Evolutionary conservation across 37 sponge, comb jelly and placozoan genomes (phyloP).

Genomic region (Lycopodina hypogea): DNA sequence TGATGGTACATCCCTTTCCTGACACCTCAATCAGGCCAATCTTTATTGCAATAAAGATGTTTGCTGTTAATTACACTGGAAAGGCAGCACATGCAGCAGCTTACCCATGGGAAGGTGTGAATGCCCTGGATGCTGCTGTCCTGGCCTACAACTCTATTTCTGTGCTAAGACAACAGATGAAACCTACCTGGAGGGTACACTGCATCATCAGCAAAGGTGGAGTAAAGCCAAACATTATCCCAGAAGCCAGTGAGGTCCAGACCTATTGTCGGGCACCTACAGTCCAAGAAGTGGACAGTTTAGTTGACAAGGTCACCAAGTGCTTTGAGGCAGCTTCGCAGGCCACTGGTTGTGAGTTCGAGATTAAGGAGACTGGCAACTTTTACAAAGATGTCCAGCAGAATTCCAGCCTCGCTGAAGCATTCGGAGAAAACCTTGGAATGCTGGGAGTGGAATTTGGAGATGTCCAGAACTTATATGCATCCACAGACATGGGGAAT

Average conservation of each 20-base stretch:
- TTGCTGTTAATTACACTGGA: conserved; percentile 52
- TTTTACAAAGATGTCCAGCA: conserved; percentile 43
- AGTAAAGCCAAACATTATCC: conserved; percentile 83
- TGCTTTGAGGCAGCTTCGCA: conserved; percentile 75
- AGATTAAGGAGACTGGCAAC: conserved; percentile 14
- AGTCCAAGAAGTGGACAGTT: conserved; percentile 40
- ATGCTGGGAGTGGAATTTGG: conserved; percentile 4
- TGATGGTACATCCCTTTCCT: conserved; percentile 88
- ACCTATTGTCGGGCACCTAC: conserved; percentile 72
- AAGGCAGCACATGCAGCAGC: conserved; percentile 86
- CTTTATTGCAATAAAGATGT: not conserved
- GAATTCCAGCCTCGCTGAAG: conserved; percentile 40
- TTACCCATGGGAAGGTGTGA: conserved; percentile 85
- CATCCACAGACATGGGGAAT: conserved; percentile 94
- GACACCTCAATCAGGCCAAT: conserved; percentile 7
- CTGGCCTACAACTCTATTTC: conserved; percentile 81
- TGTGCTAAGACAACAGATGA: conserved; percentile 82
- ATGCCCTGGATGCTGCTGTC: conserved; percentile 95
- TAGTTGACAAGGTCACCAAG: conserved; percentile 29
- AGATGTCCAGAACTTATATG: conserved; percentile 8
- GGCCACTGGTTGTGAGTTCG: conserved; percentile 74
- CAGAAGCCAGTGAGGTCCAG: conserved; percentile 48
- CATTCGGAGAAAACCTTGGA: conserved; percentile 34
- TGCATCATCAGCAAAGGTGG: conserved; percentile 86
- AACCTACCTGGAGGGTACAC: conserved; percentile 86